Conservation (phyloP, 2,797 vertebrate species). For the Clarias fuscus region DNA sequence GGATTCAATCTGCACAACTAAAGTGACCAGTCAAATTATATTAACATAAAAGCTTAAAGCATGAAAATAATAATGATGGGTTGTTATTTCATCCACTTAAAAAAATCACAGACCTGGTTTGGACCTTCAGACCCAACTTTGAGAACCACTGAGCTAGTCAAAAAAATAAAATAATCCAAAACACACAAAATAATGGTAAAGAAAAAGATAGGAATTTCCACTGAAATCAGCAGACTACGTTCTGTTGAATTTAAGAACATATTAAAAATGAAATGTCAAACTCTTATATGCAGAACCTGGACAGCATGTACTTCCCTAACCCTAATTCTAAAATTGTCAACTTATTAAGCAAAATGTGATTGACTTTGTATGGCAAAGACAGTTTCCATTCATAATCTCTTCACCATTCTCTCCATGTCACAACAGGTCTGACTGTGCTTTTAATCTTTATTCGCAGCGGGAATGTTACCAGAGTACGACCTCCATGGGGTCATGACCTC, state of each 20-base stretch:
- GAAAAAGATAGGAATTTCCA: not conserved
- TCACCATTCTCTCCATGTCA: not conserved
- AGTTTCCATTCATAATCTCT: slow-evolving; percentile 12
- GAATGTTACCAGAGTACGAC: slow-evolving; percentile 38
- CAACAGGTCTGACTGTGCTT: not conserved
- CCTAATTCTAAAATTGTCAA: not conserved
- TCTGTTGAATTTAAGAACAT: not conserved
- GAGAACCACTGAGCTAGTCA: not conserved
- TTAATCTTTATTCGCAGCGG: slow-evolving; percentile 17
- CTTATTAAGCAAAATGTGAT: not conserved
- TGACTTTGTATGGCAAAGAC: not conserved
- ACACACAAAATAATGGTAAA: not conserved
- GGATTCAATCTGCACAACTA: not conserved
- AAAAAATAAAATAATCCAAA: not conserved
- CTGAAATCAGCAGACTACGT: not conserved
- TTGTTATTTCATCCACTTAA: not conserved
- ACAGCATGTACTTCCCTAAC: not conserved
- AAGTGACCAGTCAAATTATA: not conserved
- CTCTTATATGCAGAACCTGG: not conserved
- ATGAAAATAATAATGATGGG: not conserved
- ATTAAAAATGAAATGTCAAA: not conserved
- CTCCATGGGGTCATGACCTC: slow-evolving; percentile 41
- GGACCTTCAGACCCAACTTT: not conserved
- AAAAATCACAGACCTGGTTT: not conserved
- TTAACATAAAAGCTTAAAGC: not conserved